Evolutionary conservation across 2,113 vertebrate genomes (phyloP).

Genomic region (Spheniscus mendiculus): DNA sequence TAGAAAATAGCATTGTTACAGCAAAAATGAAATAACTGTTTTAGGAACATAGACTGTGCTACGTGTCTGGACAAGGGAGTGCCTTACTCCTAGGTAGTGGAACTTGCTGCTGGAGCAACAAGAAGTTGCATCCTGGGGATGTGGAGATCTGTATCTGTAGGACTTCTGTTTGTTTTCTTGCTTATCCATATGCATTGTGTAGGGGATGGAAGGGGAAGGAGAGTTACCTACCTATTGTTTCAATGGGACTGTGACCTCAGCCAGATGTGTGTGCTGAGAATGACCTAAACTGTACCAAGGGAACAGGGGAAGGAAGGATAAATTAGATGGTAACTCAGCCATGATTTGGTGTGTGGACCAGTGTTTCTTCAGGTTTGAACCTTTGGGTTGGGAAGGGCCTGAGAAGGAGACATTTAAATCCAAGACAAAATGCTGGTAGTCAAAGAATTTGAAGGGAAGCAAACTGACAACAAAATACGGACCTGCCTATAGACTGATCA

Average conservation of each 20-base stretch:
- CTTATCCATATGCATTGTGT: background rate
- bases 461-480: background rate
- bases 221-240: background rate
- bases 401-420: background rate
- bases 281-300: background rate
- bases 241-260: background rate
- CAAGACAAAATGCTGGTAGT: too few species aligned
- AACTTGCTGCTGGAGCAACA: background rate
- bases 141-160: background rate
- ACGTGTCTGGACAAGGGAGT: background rate
- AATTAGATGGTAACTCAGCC: background rate
- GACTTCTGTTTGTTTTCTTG: background rate
- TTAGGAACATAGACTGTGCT: background rate
- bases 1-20: background rate
- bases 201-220: background rate
- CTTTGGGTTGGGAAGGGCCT: background rate
- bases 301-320: background rate
- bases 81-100: background rate
- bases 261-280: background rate
- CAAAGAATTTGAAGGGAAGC: too few species aligned
- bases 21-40: background rate
- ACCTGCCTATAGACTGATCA: background rate
- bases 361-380: background rate
- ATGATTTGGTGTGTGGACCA: background rate
- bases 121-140: background rate